Conservation (phyloP, 2,113 vertebrate species). For the Dascyllus trimaculatus region DNA sequence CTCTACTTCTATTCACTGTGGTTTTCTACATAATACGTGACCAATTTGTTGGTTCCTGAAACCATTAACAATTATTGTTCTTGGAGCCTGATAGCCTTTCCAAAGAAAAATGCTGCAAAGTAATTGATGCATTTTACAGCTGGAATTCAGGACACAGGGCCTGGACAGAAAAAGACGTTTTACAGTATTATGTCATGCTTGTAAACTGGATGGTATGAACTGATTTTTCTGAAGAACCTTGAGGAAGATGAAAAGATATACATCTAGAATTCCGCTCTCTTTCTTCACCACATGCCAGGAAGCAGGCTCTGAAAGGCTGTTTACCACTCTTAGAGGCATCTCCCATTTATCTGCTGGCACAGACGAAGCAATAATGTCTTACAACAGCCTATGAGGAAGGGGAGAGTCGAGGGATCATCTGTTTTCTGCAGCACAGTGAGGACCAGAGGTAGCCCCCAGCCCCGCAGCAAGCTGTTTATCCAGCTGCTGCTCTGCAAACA, state of each 20-base stretch:
- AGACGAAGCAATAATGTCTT: not conserved
- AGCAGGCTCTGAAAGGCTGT: not conserved
- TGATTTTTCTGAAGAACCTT: not conserved
- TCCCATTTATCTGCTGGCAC: constrained; percentile 3
- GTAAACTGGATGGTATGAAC: not conserved
- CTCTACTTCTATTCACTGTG: no score
- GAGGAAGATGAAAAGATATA: not conserved
- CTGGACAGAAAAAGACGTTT: no score
- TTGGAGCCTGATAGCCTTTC: no score
- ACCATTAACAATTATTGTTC: no score
- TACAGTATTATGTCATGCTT: not conserved
- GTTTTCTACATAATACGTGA: no score
- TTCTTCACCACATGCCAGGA: not conserved
- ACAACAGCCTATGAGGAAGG: constrained; percentile 14
- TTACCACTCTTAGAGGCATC: not conserved
- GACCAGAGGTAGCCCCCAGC: not conserved
- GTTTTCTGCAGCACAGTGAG: constrained; percentile 16
- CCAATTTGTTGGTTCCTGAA: no score
- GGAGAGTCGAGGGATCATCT: constrained; percentile 4
- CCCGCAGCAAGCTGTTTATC: constrained; percentile 26
- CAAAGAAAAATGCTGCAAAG: no score
- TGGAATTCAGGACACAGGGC: no score
- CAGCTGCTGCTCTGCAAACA: constrained; percentile 43
- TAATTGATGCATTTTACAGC: no score
- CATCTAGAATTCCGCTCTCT: not conserved